These are phyloP conservation scores for Sebastes melanostomus DNA, from an alignment of 2,797 vertebrate species.

Conservation along the genomic window DNA sequence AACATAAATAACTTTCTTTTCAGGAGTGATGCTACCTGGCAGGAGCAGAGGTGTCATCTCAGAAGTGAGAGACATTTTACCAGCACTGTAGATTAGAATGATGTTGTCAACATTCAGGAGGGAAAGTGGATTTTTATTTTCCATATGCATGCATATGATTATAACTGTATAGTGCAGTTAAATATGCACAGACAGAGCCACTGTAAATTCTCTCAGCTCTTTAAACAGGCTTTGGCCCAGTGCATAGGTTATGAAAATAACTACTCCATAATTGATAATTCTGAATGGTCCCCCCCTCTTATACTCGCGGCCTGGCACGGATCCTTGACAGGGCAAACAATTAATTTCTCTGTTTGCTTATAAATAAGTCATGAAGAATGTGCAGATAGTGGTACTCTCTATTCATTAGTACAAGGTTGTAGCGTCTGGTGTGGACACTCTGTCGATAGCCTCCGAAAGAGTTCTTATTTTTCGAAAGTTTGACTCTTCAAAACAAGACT, in stretches of 20 bases:
- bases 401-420: constrained; percentile 4
- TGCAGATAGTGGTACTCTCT: neutral
- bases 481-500: neutral
- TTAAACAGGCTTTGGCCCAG: neutral
- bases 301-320: neutral
- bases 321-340: constrained; percentile 20
- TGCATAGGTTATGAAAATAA: constrained; percentile 6
- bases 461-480: neutral
- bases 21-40: neutral
- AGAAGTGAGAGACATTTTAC: constrained; percentile 1
- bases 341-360: constrained; percentile 28
- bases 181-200: neutral
- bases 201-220: neutral
- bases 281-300: neutral
- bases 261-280: constrained; percentile 17
- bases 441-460: neutral
- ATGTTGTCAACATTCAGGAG: neutral
- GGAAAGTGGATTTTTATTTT: neutral
- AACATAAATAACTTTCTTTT: constrained; percentile 5
- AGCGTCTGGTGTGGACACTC: neutral
- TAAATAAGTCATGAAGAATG: constrained; percentile 32
- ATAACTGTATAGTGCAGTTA: neutral
- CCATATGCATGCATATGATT: neutral
- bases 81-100: neutral
- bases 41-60: neutral